Evolutionary conservation across 1,140 invertebrate genomes (phyloP).

Genomic region (Brachionus rubens): DNA sequence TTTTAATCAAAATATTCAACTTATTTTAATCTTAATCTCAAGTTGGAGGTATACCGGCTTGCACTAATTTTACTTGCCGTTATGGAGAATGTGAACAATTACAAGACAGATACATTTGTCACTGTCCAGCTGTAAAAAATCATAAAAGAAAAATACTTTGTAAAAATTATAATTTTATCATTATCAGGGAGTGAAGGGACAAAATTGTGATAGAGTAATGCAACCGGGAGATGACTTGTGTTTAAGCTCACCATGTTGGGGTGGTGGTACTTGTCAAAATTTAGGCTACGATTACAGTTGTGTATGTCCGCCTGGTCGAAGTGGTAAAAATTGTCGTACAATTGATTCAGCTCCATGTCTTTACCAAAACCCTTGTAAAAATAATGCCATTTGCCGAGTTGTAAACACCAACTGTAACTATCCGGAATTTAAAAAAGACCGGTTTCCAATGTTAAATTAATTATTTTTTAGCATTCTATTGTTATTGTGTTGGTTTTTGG

Average conservation of each 20-base stretch:
- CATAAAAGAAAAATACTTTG: background rate
- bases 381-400: slow-evolving; percentile 30
- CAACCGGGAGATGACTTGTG: slow-evolving; percentile 26
- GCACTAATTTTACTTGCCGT: slow-evolving; percentile 42
- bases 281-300: slow-evolving; percentile 35
- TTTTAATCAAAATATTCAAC: background rate
- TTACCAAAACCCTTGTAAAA: slow-evolving; percentile 27
- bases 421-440: background rate
- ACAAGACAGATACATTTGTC: background rate
- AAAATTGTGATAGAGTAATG: slow-evolving; percentile 13
- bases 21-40: background rate
- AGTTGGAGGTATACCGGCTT: slow-evolving; percentile 18
- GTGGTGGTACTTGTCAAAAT: slow-evolving; percentile 23
- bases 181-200: slow-evolving; percentile 14
- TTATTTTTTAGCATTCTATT: slow-evolving; percentile 10
- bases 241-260: slow-evolving; percentile 38
- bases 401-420: background rate
- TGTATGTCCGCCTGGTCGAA: slow-evolving; percentile 5
- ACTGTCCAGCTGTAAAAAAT: slow-evolving; percentile 31
- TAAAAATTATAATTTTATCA: background rate
- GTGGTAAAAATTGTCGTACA: slow-evolving; percentile 40
- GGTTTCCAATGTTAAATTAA: background rate
- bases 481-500: slow-evolving; percentile 45
- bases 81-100: slow-evolving; percentile 46
- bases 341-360: slow-evolving; percentile 45